Base-by-base conservation (phyloP, 2,113 vertebrate species). In the Ptilonorhynchus violaceus region DNA sequence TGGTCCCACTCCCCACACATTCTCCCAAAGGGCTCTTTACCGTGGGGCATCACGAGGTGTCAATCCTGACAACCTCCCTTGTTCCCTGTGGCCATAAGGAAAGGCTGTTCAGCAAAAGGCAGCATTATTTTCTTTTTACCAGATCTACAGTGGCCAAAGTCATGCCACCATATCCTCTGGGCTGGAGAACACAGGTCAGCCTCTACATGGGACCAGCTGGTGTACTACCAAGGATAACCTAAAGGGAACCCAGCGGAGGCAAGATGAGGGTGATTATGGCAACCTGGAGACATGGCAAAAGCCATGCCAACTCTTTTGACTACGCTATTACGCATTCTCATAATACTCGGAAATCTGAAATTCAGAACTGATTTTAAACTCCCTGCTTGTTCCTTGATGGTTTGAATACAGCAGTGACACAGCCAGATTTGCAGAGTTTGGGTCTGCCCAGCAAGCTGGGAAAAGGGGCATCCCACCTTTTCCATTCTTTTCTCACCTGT, bases 151-250 rank as follows among this genome's bases (percentile, higher is more conserved):
- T 21, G 25, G 37, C 10, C 74, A 69, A 83, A 72, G 37, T 3
- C 52, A 72, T 19, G 19, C 39, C 2, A 0, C 41, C 76, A 22
- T 15, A 56, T 66, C 41, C 37, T 79, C 56, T 81, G 55, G 7
- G 23, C 58, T 74, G 68, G 42, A 83, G 76, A 75, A 15, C 39
- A 35, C 30, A 55, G 28, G 3, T 27, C 64, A 78, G 35, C 11
- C 11, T 66, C 58, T 41, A 3, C 7, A 6, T 10, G 25, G 42
- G 67, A 53, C 27, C 0, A 0, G 41, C 20, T 0, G 0, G 15
- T 31, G 17, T n/a, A 64, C 6, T 4, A 3, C 12, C 23, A 78
- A 82, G 58, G 31, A 66, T 10, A 62, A 60, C 23, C 14, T 28
- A 68, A 59, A 85, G 25, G 10, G 41, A 93, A 24, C 41, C 1